Conservation (phyloP, 2,113 vertebrate species). For the Malurus melanocephalus region DNA sequence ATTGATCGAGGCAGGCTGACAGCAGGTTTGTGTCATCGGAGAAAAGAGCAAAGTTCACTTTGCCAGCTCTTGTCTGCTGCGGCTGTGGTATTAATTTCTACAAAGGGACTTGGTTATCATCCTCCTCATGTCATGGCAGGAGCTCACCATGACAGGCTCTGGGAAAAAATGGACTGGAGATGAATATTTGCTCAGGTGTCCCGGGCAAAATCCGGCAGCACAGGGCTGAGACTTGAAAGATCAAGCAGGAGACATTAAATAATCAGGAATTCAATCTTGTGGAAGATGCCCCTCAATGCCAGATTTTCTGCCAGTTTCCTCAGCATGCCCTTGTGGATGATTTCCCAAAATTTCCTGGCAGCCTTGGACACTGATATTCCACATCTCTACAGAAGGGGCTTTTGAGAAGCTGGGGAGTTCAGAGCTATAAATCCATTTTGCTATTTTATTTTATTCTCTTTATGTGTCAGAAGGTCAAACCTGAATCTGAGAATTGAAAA, state of each 20-base stretch:
- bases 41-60: not conserved
- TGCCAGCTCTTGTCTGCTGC: not conserved
- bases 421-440: not conserved
- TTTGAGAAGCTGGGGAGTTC: not conserved
- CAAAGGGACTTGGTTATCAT: not conserved
- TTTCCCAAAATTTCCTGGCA: not conserved
- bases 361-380: not conserved
- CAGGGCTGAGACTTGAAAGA: accelerated
- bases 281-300: not conserved
- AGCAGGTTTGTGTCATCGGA: not conserved
- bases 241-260: not conserved
- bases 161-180: not conserved
- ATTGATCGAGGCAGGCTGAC: not conserved
- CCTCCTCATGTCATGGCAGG: not conserved
- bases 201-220: not conserved
- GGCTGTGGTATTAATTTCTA: not conserved
- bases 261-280: not conserved
- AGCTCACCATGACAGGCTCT: not conserved
- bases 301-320: not conserved
- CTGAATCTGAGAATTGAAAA: not conserved
- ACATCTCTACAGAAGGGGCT: not conserved
- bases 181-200: not conserved
- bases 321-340: not conserved
- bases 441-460: not conserved
- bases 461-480: not conserved